phyloP scores from a whole-genome alignment of 2,888 invertebrate genomes.

The Caenorhabditis uteleia region DNA sequence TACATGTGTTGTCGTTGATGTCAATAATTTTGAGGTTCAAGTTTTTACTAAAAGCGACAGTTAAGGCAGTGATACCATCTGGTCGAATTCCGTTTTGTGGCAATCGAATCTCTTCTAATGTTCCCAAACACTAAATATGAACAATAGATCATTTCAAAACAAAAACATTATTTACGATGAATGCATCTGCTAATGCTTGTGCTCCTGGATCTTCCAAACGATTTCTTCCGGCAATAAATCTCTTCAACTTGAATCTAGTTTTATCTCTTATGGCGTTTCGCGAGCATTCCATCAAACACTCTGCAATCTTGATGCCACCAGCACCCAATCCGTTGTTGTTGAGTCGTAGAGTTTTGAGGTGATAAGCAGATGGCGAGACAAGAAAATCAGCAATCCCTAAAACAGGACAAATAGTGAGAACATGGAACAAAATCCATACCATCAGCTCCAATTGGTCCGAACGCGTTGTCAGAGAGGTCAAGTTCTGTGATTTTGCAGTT shows the following conservation, averaged over 20 bases:
- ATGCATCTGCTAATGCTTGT: slow-evolving; percentile 82
- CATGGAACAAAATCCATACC: slow-evolving; percentile 72
- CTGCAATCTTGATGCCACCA: slow-evolving; percentile 77
- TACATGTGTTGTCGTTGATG: slow-evolving; percentile 90
- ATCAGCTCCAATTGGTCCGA: slow-evolving; percentile 91
- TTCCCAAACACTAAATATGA: slow-evolving; percentile 80
- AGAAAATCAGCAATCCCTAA: slow-evolving; percentile 92
- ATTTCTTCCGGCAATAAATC: slow-evolving; percentile 81
- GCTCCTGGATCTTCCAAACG: slow-evolving; percentile 92
- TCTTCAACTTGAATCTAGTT: slow-evolving; percentile 79
- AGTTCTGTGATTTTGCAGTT: slow-evolving; percentile 83
- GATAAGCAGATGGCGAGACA: slow-evolving; percentile 69
- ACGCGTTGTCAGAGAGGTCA: slow-evolving; percentile 95
- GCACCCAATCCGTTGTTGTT: slow-evolving; percentile 95
- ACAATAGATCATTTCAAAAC: too few relatives aligned
- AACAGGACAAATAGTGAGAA: slow-evolving; percentile 76
- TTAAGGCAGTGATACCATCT: slow-evolving; percentile 82
- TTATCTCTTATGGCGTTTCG: slow-evolving; percentile 33
- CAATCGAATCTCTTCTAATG: slow-evolving; percentile 87
- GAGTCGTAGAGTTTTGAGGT: slow-evolving; percentile 71
- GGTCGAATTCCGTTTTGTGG: slow-evolving; percentile 96
- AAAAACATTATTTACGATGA: too few relatives aligned
- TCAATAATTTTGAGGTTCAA: slow-evolving; percentile 78
- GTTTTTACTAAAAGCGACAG: slow-evolving; percentile 74
- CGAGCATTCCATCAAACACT: slow-evolving; percentile 42